A percentile compares a stretch with the other conserved stretches of the same genome.
phyloP scores from a whole-genome alignment of 2,888 invertebrate species.

The Lasioglossum lativentre region DNA sequence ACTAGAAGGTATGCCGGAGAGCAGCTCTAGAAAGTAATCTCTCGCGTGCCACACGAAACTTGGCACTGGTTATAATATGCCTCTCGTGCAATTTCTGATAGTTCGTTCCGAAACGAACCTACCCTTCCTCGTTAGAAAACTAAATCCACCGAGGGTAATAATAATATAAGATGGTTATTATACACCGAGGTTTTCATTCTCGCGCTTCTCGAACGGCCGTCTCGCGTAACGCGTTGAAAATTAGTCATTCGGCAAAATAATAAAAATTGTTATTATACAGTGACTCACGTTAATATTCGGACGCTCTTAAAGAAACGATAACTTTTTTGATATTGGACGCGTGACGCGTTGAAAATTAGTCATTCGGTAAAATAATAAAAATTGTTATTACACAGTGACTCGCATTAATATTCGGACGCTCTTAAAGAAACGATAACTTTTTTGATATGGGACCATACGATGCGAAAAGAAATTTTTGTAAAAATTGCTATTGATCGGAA shows the following conservation, averaged over 20 bases:
- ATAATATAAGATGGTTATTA: neutral
- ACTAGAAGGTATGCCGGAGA: conserved; percentile 51
- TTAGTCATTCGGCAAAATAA: neutral
- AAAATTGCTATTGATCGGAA: too few species aligned
- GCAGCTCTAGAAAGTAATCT: conserved; percentile 67
- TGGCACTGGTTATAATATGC: conserved; percentile 54
- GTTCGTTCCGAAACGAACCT: conserved; percentile 33
- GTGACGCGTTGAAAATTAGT: too few species aligned
- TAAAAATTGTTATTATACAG: too few species aligned
- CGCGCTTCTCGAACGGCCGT: neutral
- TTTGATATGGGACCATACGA: too few species aligned
- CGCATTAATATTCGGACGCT: too few species aligned
- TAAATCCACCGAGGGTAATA: neutral
- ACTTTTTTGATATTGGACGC: too few species aligned
- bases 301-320: too few species aligned
- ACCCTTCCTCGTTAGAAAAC: conserved; percentile 15
- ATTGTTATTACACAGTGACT: too few species aligned
- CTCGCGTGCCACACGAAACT: conserved; percentile 68
- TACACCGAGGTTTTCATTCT: neutral
- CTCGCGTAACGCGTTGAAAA: neutral
- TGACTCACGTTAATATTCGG: too few species aligned
- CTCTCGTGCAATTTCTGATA: conserved; percentile 50
- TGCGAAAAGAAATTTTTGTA: too few species aligned
- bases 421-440: too few species aligned
- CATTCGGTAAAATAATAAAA: too few species aligned